A percentile compares a stretch with the other conserved stretches of the same genome.
Conservation (phyloP, 2,113 vertebrate species). For the Philantomba maxwellii region DNA sequence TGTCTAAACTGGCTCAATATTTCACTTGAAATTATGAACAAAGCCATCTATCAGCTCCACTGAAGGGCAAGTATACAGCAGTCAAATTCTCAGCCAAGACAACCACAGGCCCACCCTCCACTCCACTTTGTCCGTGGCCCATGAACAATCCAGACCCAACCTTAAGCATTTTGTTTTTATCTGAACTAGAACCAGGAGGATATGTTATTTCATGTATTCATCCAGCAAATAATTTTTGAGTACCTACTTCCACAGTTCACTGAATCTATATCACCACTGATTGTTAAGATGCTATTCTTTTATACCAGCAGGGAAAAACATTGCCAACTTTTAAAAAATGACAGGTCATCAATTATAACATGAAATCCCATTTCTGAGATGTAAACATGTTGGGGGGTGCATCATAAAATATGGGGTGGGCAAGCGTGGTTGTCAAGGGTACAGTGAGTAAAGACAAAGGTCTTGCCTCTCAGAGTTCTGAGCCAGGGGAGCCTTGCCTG, state of each 20-base stretch:
- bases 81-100: neutral
- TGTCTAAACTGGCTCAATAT: neutral
- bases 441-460: neutral
- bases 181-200: neutral
- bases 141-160: neutral
- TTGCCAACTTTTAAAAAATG: neutral
- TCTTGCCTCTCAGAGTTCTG: neutral
- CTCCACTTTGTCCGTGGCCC: neutral
- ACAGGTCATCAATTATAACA: neutral
- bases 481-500: neutral
- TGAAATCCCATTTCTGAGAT: constrained; percentile 33
- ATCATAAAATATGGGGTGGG: neutral
- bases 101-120: neutral
- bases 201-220: neutral
- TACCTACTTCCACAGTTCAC: neutral
- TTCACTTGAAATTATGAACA: neutral
- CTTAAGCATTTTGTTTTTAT: neutral
- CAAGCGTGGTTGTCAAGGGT: neutral
- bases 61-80: neutral
- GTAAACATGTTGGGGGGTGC: neutral
- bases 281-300: constrained; percentile 6
- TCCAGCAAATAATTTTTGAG: neutral
- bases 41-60: neutral
- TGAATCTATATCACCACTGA: neutral
- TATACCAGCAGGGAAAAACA: neutral